These are phyloP conservation scores for Scomber scombrus DNA, from an alignment of 2,113 vertebrate genomes.

Conservation along the genomic window DNA sequence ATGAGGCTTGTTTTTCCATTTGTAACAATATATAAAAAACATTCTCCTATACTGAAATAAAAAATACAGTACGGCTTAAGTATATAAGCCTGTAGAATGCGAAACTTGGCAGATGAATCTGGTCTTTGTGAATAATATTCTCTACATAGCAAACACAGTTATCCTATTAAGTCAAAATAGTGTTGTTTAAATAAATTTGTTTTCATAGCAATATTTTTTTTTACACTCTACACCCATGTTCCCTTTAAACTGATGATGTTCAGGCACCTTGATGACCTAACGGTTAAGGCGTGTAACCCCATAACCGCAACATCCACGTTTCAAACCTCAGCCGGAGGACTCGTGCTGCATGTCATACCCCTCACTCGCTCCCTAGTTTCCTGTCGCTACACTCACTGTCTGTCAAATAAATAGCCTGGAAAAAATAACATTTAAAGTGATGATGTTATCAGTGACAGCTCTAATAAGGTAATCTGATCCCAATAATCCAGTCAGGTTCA, in stretches of 20 bases:
- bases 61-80: slow-evolving; percentile 27
- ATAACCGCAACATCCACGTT: too few relatives aligned
- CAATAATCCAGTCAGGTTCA: slow-evolving; percentile 67
- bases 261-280: too few relatives aligned
- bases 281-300: too few relatives aligned
- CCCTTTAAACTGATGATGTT: slow-evolving; percentile 55
- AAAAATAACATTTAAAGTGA: background rate
- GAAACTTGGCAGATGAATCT: slow-evolving; percentile 23
- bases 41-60: slow-evolving; percentile 20
- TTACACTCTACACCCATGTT: slow-evolving; percentile 26
- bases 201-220: background rate
- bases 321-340: too few relatives aligned
- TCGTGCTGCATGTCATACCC: too few relatives aligned
- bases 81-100: slow-evolving; percentile 26
- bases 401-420: too few relatives aligned
- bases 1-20: slow-evolving; percentile 20
- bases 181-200: slow-evolving; percentile 37
- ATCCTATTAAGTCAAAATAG: background rate
- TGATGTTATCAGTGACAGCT: slow-evolving; percentile 54
- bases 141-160: slow-evolving; percentile 28
- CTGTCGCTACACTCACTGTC: too few relatives aligned
- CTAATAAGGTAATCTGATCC: slow-evolving; percentile 70
- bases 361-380: too few relatives aligned
- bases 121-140: slow-evolving; percentile 10
- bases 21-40: slow-evolving; percentile 54